Conservation (phyloP, 2,113 vertebrate genomes). For the Hippocampus guttulatus region DNA sequence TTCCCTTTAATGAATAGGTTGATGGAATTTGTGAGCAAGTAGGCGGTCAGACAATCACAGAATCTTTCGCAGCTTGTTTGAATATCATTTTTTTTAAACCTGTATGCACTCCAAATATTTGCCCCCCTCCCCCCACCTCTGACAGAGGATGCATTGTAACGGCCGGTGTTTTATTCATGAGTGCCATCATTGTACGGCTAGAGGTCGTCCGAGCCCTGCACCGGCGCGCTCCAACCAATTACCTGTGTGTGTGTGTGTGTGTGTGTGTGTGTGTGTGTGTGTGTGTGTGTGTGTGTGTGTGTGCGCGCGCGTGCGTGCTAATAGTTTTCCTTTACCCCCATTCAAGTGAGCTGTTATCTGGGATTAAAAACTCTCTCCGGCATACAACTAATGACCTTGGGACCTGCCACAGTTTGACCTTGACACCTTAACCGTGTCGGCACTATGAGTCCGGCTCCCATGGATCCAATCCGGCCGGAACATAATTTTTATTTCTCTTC, state of each 20-base stretch:
- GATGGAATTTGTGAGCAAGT: too few species aligned
- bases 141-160: neutral
- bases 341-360: constrained; percentile 9
- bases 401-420: constrained; percentile 30
- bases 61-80: neutral
- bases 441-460: neutral
- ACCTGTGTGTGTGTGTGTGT: neutral
- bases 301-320: neutral
- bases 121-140: neutral
- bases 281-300: neutral
- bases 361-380: constrained; percentile 23
- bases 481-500: neutral
- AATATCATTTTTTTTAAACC: neutral
- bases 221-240: neutral
- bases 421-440: constrained; percentile 21
- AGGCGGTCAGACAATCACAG: neutral
- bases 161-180: constrained; percentile 5
- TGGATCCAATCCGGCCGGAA: neutral
- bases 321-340: constrained; percentile 1
- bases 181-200: neutral
- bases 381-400: constrained; percentile 45
- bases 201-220: constrained; percentile 1
- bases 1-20: neutral
- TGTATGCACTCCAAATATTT: neutral
- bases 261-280: neutral